Base-by-base conservation (phyloP, 1,140 invertebrate species). In the Ganaspis sp. region DNA sequence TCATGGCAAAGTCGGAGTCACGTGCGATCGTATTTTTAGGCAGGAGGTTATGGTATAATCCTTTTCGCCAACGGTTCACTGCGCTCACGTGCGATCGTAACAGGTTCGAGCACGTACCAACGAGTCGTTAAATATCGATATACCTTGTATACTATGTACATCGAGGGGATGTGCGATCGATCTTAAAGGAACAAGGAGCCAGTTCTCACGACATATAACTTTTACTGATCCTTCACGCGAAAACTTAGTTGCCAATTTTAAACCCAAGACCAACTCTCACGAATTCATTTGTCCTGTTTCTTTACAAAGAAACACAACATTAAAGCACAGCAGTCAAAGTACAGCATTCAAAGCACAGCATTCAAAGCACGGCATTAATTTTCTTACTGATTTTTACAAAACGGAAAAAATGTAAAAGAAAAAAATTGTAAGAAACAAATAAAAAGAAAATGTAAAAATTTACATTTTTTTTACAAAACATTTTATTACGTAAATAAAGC, bases 91-190 rank as follows among this genome's bases (percentile, higher is more conserved):
- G 77, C 81, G 84, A 81, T 85, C 79, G 81, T 84, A 83, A 83
- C 77, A 80, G 73, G 71, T 77, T 76, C 77, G 76, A 78, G 78
- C 79, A 84, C 83, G 83, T 84, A 85, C 80, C 26, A 64, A 73
- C 73, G 81, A 79, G 81, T 83, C 83, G 81, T 83, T 84, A 81
- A 84, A 81, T 75, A 75, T 76, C 70, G 80, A 78, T 80, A 77
- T 80, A 80, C 54, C 78, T 69, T 69, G 73, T 75, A 73, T 77
- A 70, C 69, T 64, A 79, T 70, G 78, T 73, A 75, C 79, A 73
- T 76, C 76, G 77, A 76, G 76, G 76, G 74, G 75, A 74, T 81
- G 76, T 81, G 23, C 75, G 74, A 78, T 64, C 58, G 58, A 64
- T 64, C 58, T 64, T 64, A 15, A 29, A 64, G 58, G 58, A 64